Evolutionary conservation across 2,888 invertebrate genomes (phyloP).

Genomic region (Atrina japonica): DNA sequence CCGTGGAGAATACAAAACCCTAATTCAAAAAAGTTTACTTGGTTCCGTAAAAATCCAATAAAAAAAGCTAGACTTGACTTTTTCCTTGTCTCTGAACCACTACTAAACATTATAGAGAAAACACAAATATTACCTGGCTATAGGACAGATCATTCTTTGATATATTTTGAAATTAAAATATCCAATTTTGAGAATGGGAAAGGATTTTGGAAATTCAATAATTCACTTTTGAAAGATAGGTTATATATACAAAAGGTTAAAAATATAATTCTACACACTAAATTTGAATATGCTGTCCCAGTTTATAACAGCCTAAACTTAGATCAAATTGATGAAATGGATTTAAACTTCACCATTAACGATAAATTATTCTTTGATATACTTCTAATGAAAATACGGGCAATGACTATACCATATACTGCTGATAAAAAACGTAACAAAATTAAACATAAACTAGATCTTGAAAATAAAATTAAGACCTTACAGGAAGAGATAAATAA

Average conservation of each 20-base stretch:
- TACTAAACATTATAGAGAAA: not conserved
- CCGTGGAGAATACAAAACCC: no score
- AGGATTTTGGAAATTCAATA: constrained; percentile 12
- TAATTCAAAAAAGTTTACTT: no score
- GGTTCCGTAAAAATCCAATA: no score
- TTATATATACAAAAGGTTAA: not conserved
- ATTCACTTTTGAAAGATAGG: constrained; percentile 6
- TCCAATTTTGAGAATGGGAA: constrained; percentile 6
- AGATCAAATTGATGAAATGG: not conserved
- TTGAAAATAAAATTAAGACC: not conserved
- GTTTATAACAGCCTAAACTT: not conserved
- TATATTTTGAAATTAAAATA: not conserved
- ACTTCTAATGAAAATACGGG: not conserved
- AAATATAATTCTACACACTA: not conserved
- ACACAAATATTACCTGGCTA: not conserved
- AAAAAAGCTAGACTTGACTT: not conserved
- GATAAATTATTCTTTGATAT: constrained; percentile 7
- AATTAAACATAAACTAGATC: not conserved
- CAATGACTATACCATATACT: not conserved
- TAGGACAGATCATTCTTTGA: not conserved
- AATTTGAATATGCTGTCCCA: constrained; percentile 1
- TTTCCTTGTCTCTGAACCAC: constrained; percentile 1
- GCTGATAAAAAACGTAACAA: no score
- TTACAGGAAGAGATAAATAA: not conserved
- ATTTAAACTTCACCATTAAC: not conserved